These are phyloP conservation scores for Ataeniobius toweri DNA, from an alignment of 2,797 vertebrate species.

Conservation along the genomic window DNA sequence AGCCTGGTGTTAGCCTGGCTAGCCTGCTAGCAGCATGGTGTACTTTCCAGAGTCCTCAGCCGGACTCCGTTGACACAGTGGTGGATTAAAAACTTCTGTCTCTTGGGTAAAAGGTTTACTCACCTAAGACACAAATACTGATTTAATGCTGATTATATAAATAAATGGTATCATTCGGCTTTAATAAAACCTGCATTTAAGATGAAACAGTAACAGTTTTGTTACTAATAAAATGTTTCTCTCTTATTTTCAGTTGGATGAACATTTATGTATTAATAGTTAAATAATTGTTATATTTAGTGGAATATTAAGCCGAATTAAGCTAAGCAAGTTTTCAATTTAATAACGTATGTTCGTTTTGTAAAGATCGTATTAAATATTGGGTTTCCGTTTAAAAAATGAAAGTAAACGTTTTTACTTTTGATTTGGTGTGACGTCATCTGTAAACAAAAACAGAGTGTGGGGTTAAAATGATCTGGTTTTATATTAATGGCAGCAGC, in stretches of 20 bases:
- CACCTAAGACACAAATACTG: accelerated
- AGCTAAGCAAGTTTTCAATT: accelerated
- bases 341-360: not conserved
- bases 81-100: not conserved
- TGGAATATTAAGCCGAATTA: not conserved
- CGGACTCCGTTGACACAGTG: not conserved
- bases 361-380: not conserved
- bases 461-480: not conserved
- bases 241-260: not conserved
- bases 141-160: accelerated
- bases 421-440: slow-evolving; percentile 1
- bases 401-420: not conserved
- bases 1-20: slow-evolving; percentile 30
- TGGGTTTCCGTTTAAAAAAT: not conserved
- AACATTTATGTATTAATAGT: not conserved
- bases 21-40: slow-evolving; percentile 16
- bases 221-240: not conserved
- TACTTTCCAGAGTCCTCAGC: slow-evolving; percentile 9
- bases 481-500: not conserved
- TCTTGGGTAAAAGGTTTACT: accelerated
- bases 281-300: not conserved
- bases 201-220: not conserved
- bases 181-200: accelerated
- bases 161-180: not conserved
- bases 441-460: slow-evolving; percentile 1